Evolutionary conservation across 2,113 vertebrate genomes (phyloP).

Genomic region (Hippotragus niger): DNA sequence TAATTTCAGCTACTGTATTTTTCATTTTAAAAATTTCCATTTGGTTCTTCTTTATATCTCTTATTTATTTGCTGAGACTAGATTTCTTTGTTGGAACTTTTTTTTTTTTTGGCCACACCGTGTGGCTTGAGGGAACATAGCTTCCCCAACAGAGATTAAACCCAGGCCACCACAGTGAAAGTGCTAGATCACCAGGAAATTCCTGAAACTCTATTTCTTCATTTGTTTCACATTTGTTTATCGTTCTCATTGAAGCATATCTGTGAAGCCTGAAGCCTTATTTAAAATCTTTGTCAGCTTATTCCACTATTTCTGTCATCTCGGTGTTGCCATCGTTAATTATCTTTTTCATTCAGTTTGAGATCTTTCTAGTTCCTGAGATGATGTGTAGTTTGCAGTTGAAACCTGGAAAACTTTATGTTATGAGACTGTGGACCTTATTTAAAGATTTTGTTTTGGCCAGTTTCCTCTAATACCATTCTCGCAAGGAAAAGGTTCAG

Average conservation of each 20-base stretch:
- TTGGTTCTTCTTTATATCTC: neutral
- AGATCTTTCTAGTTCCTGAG: neutral
- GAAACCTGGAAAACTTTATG: neutral
- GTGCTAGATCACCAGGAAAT: neutral
- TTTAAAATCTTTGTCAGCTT: neutral
- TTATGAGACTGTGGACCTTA: neutral
- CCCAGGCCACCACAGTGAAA: neutral
- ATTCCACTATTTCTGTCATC: neutral
- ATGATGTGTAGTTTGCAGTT: neutral
- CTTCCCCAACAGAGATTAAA: neutral
- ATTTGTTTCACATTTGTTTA: neutral
- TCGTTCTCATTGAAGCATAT: neutral
- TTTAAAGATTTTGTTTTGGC: neutral
- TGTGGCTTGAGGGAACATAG: neutral
- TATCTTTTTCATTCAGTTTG: neutral
- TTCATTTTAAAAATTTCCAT: neutral
- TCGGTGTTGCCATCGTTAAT: neutral
- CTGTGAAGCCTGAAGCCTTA: neutral
- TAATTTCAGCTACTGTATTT: neutral
- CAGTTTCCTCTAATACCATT: neutral
- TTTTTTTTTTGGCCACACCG: rapidly evolving
- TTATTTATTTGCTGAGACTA: neutral
- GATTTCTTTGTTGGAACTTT: neutral
- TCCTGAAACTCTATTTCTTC: neutral
- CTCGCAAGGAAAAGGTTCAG: neutral